Evolutionary conservation across 1,140 invertebrate genomes (phyloP).

Genomic region (Hycleus phaleratus): DNA sequence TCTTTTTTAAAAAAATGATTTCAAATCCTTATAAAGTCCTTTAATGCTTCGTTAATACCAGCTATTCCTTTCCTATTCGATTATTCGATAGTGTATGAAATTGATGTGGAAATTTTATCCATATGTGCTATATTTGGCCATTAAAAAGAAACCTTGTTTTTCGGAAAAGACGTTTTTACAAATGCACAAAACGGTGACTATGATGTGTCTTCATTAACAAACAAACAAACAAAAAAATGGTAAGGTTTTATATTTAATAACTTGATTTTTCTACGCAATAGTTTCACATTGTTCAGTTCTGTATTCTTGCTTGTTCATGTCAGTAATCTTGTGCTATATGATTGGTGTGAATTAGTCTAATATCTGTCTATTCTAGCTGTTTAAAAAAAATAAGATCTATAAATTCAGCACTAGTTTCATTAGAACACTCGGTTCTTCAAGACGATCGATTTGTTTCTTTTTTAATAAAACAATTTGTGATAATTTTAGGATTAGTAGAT

Average conservation of each 20-base stretch:
- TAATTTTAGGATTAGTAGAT: conserved; percentile 18
- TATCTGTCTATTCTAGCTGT: background rate
- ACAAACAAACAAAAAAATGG: background rate
- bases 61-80: background rate
- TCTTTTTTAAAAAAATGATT: conserved; percentile 25
- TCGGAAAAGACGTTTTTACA: background rate
- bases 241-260: conserved; percentile 12
- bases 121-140: conserved; percentile 8
- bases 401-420: conserved; percentile 17
- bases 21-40: conserved; percentile 14
- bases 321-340: conserved; percentile 18
- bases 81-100: conserved; percentile 13
- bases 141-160: conserved; percentile 1
- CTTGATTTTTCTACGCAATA: conserved; percentile 4
- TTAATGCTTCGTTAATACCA: conserved; percentile 13
- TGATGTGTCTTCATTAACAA: conserved; percentile 11
- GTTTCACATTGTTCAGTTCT: background rate
- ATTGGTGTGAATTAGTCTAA: conserved; percentile 26
- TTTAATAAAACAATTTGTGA: conserved; percentile 15
- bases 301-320: conserved; percentile 10
- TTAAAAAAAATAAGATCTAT: background rate
- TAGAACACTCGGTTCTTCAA: conserved; percentile 9
- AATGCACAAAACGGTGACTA: conserved; percentile 15
- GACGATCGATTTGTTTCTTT: no score
- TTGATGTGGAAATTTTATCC: conserved; percentile 26